A percentile compares a stretch with the other conserved stretches of the same genome.
These are phyloP conservation scores for Hypolimnas misippus DNA, from an alignment of 2,888 invertebrate species.

Conservation along the genomic window DNA sequence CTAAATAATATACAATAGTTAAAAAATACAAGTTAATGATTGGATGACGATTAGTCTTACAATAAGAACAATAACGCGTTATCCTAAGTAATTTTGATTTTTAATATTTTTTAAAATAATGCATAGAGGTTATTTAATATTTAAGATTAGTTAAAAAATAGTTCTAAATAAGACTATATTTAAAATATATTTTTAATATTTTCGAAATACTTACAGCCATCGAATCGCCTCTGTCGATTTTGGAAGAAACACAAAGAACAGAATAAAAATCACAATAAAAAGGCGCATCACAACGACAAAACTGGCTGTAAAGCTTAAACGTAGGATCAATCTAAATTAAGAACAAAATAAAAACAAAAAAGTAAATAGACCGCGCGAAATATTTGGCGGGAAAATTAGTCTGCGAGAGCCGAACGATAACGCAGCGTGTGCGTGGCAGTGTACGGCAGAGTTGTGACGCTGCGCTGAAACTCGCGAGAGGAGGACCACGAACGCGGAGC, in stretches of 20 bases:
- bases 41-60: too few relatives aligned
- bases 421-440: conserved; percentile 50
- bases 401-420: conserved; percentile 48
- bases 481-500: conserved; percentile 40
- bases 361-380: conserved; percentile 51
- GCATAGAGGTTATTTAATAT: too few relatives aligned
- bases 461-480: conserved; percentile 35
- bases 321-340: conserved; percentile 26
- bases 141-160: too few relatives aligned
- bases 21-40: too few relatives aligned
- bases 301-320: conserved; percentile 24
- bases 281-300: conserved; percentile 70
- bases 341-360: conserved; percentile 34
- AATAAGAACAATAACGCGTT: too few relatives aligned
- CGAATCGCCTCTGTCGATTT: conserved; percentile 74
- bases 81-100: too few relatives aligned
- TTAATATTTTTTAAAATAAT: too few relatives aligned
- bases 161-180: neutral
- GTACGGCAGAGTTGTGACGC: conserved; percentile 41
- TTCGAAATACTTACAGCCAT: conserved; percentile 75
- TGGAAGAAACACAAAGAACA: conserved; percentile 79
- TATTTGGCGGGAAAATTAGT: conserved; percentile 70
- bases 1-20: too few relatives aligned
- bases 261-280: conserved; percentile 72
- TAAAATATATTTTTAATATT: neutral